Evolutionary conservation across 2,888 invertebrate genomes (phyloP).

Genomic region (Parthenolecanium corni): DNA sequence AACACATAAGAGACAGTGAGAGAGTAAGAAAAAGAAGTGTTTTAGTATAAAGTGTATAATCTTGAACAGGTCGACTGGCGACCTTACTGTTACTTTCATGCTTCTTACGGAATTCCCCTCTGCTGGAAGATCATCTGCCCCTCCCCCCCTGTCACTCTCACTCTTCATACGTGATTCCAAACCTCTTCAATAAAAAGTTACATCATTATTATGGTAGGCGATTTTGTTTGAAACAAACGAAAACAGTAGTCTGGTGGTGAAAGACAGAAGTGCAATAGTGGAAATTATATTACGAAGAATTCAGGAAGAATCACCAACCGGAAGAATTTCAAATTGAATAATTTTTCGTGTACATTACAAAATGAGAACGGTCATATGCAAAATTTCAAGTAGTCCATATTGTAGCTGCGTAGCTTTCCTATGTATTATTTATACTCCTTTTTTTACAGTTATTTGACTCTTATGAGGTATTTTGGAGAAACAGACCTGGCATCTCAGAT

Average conservation of each 20-base stretch:
- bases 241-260: slow-evolving; percentile 3
- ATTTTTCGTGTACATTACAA: too few species aligned
- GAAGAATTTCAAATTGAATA: too few species aligned
- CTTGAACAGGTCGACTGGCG: slow-evolving; percentile 14
- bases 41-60: slow-evolving; percentile 2
- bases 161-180: slow-evolving; percentile 10
- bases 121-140: slow-evolving; percentile 17
- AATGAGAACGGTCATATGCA: too few species aligned
- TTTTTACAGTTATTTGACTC: too few species aligned
- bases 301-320: too few species aligned
- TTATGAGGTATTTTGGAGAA: too few species aligned
- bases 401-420: too few species aligned
- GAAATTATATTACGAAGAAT: background rate
- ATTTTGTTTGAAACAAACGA: slow-evolving; percentile 14
- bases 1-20: too few species aligned
- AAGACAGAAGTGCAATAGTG: background rate
- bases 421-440: too few species aligned
- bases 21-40: too few species aligned
- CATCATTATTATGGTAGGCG: slow-evolving; percentile 9
- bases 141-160: slow-evolving; percentile 15
- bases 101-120: slow-evolving; percentile 25
- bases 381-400: too few species aligned
- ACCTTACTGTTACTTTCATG: slow-evolving; percentile 28
- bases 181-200: slow-evolving; percentile 22
- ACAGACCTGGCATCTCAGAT: too few species aligned